Conservation (phyloP, 2,797 vertebrate genomes). For the Coluber constrictor region DNA sequence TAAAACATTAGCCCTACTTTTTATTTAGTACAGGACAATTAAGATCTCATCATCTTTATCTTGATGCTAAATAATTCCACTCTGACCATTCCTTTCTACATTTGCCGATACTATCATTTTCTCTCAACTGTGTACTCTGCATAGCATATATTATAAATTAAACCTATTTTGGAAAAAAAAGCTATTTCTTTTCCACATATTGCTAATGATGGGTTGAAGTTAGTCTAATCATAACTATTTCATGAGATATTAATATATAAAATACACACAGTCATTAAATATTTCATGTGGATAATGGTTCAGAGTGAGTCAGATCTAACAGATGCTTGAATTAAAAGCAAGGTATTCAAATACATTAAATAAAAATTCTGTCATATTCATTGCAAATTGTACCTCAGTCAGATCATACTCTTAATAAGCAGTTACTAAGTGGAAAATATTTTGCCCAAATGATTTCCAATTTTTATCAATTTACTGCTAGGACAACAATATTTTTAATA, state of each 20-base stretch:
- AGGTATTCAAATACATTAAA: background rate
- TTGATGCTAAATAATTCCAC: background rate
- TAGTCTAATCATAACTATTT: background rate
- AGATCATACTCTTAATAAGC: background rate
- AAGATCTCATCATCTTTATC: background rate
- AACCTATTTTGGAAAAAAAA: background rate
- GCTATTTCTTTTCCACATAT: background rate
- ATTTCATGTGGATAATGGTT: constrained; percentile 4
- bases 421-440: background rate
- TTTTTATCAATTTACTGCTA: background rate
- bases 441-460: background rate
- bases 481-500: background rate
- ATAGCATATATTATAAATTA: background rate
- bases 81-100: background rate
- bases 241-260: constrained; percentile 6
- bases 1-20: background rate
- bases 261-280: background rate
- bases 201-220: constrained; percentile 10
- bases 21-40: background rate
- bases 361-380: background rate
- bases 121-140: background rate
- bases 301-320: background rate
- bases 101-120: constrained; percentile 2
- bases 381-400: background rate
- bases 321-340: constrained; percentile 5